Evolutionary conservation across 2,797 vertebrate genomes (phyloP).

Genomic region (Pseudochromis fuscus): DNA sequence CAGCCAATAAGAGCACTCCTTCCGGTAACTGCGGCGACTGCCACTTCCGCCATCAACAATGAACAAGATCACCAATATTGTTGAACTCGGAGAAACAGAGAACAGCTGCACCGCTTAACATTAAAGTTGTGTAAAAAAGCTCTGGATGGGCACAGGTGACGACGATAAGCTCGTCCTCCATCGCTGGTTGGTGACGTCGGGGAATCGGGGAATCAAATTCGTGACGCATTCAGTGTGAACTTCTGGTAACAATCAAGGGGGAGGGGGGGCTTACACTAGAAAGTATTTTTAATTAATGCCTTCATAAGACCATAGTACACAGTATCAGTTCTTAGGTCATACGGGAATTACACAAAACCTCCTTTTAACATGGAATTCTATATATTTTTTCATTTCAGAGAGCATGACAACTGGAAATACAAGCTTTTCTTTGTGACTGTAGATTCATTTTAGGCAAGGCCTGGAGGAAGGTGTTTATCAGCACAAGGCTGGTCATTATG

Average conservation of each 20-base stretch:
- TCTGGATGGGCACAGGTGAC: too few species aligned
- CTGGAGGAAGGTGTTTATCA: constrained; percentile 48
- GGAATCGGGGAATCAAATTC: too few species aligned
- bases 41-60: too few species aligned
- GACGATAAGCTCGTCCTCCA: too few species aligned
- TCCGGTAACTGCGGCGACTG: too few species aligned
- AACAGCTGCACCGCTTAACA: too few species aligned
- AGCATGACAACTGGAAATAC: constrained; percentile 7
- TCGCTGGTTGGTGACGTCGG: too few species aligned
- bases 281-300: constrained; percentile 16
- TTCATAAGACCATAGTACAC: constrained; percentile 10
- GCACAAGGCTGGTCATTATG: constrained; percentile 58
- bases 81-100: too few species aligned
- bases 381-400: constrained; percentile 2
- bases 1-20: too few species aligned
- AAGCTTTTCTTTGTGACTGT: constrained; percentile 27
- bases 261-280: background rate
- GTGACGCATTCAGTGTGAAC: too few species aligned
- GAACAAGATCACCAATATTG: too few species aligned
- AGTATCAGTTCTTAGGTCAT: constrained; percentile 29
- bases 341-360: constrained; percentile 33
- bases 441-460: constrained; percentile 14
- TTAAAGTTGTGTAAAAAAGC: too few species aligned
- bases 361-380: constrained; percentile 14
- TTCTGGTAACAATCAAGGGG: background rate